Evolutionary conservation across 2,113 vertebrate genomes (phyloP), one percentile per base, ranked within the genome.

Genomic region (Garra rufa): DNA sequence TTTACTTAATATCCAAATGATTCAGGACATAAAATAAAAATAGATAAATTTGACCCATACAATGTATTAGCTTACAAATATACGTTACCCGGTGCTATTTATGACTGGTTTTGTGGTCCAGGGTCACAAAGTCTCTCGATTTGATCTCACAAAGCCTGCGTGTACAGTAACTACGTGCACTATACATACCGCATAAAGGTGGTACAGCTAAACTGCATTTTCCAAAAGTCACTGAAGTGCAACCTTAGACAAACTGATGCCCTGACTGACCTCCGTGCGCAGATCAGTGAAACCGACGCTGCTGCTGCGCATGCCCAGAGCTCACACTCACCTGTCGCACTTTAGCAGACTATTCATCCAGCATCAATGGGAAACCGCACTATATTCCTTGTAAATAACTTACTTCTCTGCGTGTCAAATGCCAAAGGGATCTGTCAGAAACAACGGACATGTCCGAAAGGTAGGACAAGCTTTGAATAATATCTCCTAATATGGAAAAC

Each of bases 371-470:
- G 91, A 89, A 83, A 88, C 80, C 81, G 88, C 86, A 70, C 87
- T 8, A 69, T 65, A 15, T 59, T 78, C 75, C 81, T 84, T 85
- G 85, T 48, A 74, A 71, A 89, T 43, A 87, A 79, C 87, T 61
- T 75, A 67, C n/a, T 75, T 77, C 71, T 63, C 55, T 1, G 82
- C 85, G 90, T 50, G 81, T 84, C 91, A 81, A 92, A 85, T 86
- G 87, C 85, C 83, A 57, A 85, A 86, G 82, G 70, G 63, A 76
- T 63, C 82, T 28, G 76, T 50, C 5, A 88, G 50, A 87, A 41
- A 85, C 55, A 76, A 89, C 89, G 95, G 95, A 95, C 94, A 98
- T 98, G 97, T 98, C 95, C 50, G 94, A 96, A 95, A 97, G 97
- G 97, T 97, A 95, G 91, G 96, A 55, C 26, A 8, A 28, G 3